phyloP scores from a whole-genome alignment of 2,888 invertebrate species.

The Sminthurinus aureus region DNA sequence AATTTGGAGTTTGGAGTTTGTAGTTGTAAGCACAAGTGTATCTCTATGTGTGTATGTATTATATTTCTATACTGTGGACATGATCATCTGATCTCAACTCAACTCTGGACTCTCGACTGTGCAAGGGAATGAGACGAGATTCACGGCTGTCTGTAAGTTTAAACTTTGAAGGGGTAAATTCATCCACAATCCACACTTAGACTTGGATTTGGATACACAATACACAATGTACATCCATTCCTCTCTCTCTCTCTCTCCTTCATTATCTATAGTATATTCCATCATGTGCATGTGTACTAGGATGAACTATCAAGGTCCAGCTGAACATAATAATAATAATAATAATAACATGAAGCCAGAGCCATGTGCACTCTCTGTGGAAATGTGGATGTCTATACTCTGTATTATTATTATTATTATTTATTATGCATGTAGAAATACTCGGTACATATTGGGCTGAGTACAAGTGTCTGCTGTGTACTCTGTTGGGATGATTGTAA shows the following conservation, averaged over 20 bases:
- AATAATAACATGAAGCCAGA: neutral
- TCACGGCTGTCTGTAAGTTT: neutral
- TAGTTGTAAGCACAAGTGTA: too few relatives aligned
- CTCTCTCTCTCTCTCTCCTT: neutral
- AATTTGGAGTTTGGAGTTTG: too few relatives aligned
- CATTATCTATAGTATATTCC: neutral
- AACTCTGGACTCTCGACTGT: too few relatives aligned
- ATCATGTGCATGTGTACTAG: neutral
- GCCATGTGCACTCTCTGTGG: constrained; percentile 3
- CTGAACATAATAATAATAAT: neutral
- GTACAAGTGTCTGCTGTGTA: constrained; percentile 6
- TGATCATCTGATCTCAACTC: too few relatives aligned
- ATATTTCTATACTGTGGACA: too few relatives aligned
- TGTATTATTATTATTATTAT: neutral
- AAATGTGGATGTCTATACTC: neutral
- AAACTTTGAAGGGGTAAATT: too few relatives aligned
- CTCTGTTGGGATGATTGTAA: neutral
- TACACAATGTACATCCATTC: neutral
- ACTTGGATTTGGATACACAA: too few relatives aligned
- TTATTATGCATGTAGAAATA: neutral
- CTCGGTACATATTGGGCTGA: neutral
- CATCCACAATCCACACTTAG: too few relatives aligned
- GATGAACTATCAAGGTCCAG: neutral
- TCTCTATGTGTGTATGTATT: neutral
- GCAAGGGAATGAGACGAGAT: neutral